Base-by-base conservation (phyloP, 2,888 invertebrate genomes). In the Dryobota labecula region DNA sequence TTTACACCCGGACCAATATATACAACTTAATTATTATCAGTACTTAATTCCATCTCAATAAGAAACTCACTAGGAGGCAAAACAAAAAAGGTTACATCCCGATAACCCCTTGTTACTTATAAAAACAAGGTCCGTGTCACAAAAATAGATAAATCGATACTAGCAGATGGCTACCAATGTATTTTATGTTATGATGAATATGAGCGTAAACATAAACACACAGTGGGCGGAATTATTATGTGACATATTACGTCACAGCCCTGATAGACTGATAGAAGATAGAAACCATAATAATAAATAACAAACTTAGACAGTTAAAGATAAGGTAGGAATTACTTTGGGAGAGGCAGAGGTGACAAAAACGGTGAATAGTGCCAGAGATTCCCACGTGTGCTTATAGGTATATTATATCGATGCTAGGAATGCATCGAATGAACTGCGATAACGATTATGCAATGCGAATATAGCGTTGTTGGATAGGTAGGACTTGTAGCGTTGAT, bases 181-280 rank as follows among this genome's bases (percentile, higher is more conserved):
- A 75, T 72, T 53, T 65, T 80, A 80, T 73, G 70, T 76, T 66
- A 70, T 70, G 56, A 70, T 77, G 63, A 77, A 78, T 67, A 60
- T 24, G 54, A 64, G 60, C 80, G 83, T 85, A 82, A 86, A 87
- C 77, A 86, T 85, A 85, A 89, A 89, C 88, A 86, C 64, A 76
- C 20, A 66, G 86, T 84, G 75, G 83, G 83, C 75, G 77, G 82
- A 67, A 64, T 67, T 69, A 63, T 84, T 80, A 82, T 80, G 73
- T 80, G 73, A 78, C 9, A 18, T 30, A 13, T 75, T 68, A 80
- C 84, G 85, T 85, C 80, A 86, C 41, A 74, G 20, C 33, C 38
- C 45, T 74, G 78, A 72, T 73, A 82, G 20, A 57, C 65, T 68
- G 80, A 78, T 78, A 80, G 72, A 20, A 70, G 68, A 70, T 73